phyloP scores from a whole-genome alignment of 2,888 invertebrate genomes.

The Parasteatoda lunata region DNA sequence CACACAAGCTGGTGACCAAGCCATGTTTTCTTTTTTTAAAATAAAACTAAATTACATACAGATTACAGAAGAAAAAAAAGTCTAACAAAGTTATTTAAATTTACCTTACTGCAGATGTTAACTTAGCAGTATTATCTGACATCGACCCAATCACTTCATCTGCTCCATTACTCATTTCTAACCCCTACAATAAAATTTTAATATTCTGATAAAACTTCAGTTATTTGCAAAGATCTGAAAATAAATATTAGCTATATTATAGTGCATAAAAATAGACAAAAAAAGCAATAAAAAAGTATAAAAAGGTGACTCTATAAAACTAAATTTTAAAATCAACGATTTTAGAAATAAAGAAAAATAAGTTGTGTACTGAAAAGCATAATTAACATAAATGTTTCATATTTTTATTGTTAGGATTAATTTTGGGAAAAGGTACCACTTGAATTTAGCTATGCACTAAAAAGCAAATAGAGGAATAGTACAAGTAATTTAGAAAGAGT shows the following conservation, averaged over 20 bases:
- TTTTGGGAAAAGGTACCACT: too few relatives aligned
- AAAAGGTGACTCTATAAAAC: too few relatives aligned
- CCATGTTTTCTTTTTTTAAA: too few relatives aligned
- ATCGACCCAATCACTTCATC: constrained; percentile 80
- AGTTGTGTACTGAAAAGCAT: too few relatives aligned
- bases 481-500: too few relatives aligned
- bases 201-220: neutral
- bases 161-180: constrained; percentile 65
- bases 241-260: neutral
- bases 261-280: neutral
- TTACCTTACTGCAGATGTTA: constrained; percentile 89
- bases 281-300: neutral
- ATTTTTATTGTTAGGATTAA: too few relatives aligned
- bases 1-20: too few relatives aligned
- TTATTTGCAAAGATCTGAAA: neutral
- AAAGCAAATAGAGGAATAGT: too few relatives aligned
- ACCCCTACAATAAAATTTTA: constrained; percentile 53
- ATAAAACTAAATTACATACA: neutral
- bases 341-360: too few relatives aligned
- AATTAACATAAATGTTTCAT: too few relatives aligned
- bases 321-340: too few relatives aligned
- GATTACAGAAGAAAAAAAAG: neutral
- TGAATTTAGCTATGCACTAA: too few relatives aligned
- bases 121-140: constrained; percentile 91
- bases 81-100: neutral